Conservation (phyloP, 1,140 invertebrate species). For the Pseudachorutes palmiensis region DNA sequence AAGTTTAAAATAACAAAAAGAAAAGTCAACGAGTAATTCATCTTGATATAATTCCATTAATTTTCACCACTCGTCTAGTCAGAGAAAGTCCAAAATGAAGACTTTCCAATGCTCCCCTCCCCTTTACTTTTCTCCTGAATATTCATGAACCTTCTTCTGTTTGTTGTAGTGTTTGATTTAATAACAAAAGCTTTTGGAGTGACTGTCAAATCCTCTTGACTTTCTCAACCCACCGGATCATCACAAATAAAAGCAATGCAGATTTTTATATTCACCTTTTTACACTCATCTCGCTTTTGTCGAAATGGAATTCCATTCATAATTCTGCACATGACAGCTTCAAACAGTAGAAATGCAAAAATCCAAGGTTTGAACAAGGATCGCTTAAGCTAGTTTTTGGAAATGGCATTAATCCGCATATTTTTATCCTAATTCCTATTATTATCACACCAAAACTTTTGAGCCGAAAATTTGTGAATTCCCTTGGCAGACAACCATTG, state of each 20-base stretch:
- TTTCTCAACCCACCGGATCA: neutral
- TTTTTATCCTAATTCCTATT: too few relatives aligned
- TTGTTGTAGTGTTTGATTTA: slow-evolving; percentile 8
- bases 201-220: slow-evolving; percentile 1
- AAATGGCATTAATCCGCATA: too few relatives aligned
- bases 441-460: too few relatives aligned
- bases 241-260: neutral
- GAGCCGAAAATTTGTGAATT: too few relatives aligned
- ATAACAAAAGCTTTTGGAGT: neutral
- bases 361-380: too few relatives aligned
- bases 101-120: neutral
- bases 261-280: neutral
- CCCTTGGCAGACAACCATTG: too few relatives aligned
- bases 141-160: neutral
- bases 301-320: neutral
- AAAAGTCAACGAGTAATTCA: neutral
- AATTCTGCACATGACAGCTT: too few relatives aligned
- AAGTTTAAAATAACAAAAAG: neutral
- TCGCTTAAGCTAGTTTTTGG: too few relatives aligned
- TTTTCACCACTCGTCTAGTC: neutral
- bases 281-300: too few relatives aligned
- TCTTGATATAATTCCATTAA: neutral
- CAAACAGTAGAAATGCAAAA: neutral
- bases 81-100: neutral
- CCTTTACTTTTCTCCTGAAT: neutral